phyloP scores from a whole-genome alignment of 2,888 invertebrate genomes.

The Epinotia demarniana region DNA sequence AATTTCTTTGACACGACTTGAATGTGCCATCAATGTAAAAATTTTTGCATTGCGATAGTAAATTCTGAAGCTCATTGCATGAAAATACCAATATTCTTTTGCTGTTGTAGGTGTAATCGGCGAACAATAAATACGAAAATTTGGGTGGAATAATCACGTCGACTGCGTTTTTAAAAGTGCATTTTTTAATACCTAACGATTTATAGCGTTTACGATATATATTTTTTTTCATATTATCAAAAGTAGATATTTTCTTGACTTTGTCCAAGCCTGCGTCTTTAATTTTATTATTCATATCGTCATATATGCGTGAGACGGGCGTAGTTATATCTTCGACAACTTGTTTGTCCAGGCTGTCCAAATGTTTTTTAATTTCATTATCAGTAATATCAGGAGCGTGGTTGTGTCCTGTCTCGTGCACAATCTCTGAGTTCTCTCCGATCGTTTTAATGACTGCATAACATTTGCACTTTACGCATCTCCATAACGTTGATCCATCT shows the following conservation, averaged over 20 bases:
- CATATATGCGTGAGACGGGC: no score
- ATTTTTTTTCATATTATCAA: no score
- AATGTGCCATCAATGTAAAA: conserved; percentile 6
- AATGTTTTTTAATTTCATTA: conserved; percentile 3
- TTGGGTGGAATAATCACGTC: conserved; percentile 13
- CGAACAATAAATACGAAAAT: conserved; percentile 15
- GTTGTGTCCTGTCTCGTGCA: neutral
- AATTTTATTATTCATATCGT: no score
- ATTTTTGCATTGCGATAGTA: neutral
- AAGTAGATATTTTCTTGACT: no score
- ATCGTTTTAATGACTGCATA: neutral
- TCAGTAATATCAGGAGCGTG: neutral
- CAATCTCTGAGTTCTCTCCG: neutral
- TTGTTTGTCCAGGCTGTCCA: conserved; percentile 1
- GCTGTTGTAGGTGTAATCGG: neutral
- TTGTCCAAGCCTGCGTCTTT: no score
- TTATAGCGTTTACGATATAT: no score
- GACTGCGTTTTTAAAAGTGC: conserved; percentile 18
- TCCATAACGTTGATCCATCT: neutral
- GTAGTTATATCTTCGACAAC: conserved; percentile 1
- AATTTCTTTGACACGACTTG: neutral
- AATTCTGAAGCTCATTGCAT: neutral
- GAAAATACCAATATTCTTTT: conserved; percentile 1
- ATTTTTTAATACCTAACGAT: no score
- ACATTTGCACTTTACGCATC: conserved; percentile 4